Base-by-base conservation (phyloP, 2,113 vertebrate species). In the Rhizomys pruinosus region DNA sequence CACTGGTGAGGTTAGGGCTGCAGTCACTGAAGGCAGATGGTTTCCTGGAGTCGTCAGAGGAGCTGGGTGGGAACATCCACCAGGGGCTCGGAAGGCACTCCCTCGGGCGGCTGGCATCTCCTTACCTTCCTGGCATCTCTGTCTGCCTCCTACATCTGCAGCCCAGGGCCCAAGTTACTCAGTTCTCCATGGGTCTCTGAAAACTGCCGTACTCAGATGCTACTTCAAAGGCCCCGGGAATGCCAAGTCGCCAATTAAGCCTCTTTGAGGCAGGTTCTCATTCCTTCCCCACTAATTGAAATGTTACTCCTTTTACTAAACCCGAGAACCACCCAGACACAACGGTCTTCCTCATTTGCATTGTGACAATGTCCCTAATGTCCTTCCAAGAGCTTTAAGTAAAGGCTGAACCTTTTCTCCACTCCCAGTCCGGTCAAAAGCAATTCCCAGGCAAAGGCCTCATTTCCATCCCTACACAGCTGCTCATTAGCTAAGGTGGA, bases 401-500 rank as follows among this genome's bases (percentile, higher is more conserved):
- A 44, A 32, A 93, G 86, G 96, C 94, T n/a, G 92, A 85, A 94
- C 97, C 97, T 97, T 98, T 99, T 98, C 98, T 95, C 34, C 69
- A 10, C 71, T 7, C 79, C 63, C 81, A 17, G 74, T 89, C 94
- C 94, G 68, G 96, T 97, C 97, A 92, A 97, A 98, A 98, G 97
- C 97, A 94, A 97, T 98, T 95, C 87, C 17, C 61, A 94, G 93
- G 91, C 87, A 97, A 96, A 98, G 96, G 96, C 96, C 78, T 97
- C 74, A 94, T 98, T 99, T 98, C 98, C 99, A 99, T 98, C 95
- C 98, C 98, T 98, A 98, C 98, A 97, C 98, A 97, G 96, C 97
- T 98, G 98, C 98, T 99, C 98, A 98, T 99, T 99, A 99, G 98
- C 98, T 98, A 98, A 97, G 98, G 98, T 98, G 98, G 98, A 98